Conservation (phyloP, 2,888 invertebrate genomes). For the Anoncus sp. region DNA sequence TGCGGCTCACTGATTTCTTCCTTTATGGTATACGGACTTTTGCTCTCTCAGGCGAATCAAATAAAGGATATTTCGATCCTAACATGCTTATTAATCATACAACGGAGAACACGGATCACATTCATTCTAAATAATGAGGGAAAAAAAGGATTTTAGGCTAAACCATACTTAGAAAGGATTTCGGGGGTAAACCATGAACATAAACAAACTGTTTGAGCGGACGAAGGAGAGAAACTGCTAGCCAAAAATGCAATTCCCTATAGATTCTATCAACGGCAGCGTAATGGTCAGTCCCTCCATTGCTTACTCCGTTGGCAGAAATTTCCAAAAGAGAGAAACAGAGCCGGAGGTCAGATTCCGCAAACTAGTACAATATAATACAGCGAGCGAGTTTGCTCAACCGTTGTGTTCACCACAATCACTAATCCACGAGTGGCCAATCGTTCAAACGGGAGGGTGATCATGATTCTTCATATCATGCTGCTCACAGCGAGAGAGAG, state of each 20-base stretch:
- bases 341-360: background rate
- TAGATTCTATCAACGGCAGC: too few species aligned
- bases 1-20: conserved; percentile 12
- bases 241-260: too few species aligned
- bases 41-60: conserved; percentile 40
- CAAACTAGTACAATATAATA: background rate
- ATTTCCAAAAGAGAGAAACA: background rate
- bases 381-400: conserved; percentile 1
- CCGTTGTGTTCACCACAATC: conserved; percentile 42
- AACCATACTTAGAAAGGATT: too few species aligned
- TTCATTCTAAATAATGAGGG: background rate
- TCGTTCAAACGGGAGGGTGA: conserved; percentile 17
- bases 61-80: conserved; percentile 14
- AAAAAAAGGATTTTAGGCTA: background rate
- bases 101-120: background rate
- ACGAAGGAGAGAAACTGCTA: too few species aligned
- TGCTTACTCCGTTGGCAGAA: background rate
- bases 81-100: background rate
- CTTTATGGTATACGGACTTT: background rate
- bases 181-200: background rate
- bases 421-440: conserved; percentile 52
- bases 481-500: conserved; percentile 2
- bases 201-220: background rate
- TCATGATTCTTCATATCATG: conserved; percentile 4
- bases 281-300: background rate